Evolutionary conservation across 2,888 invertebrate genomes (phyloP), one percentile per base, ranked within the genome.

Genomic region (Dryococelus australis): DNA sequence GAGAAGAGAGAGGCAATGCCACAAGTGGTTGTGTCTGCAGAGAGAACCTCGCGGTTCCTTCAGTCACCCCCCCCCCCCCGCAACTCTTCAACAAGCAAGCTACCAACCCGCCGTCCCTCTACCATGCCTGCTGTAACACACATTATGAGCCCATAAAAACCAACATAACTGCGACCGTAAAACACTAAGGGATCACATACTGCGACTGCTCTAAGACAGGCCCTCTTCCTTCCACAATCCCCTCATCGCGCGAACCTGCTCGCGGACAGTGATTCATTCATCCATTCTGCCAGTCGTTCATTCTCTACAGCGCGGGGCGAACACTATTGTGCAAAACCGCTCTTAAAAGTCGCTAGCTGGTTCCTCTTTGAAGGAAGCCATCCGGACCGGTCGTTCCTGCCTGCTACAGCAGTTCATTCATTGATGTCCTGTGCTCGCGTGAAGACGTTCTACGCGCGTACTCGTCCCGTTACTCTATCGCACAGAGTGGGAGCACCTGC

Each of bases 121-220:
- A 0, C 65, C 65, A 24, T 28, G 83, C 28, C 83, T 83, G 28
- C 35, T 83, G 83, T n/a, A 28, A 83, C 83, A 83, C 83, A 83
- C 43, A 83, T 83, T 83, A 83, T 83, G 83, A 83, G 83, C 35
- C 43, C 83, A 83, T 83, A 83, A 83, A 65, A 83, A 83, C 83
- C 83, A 83, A 83, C 83, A 83, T 83, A 83, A 83, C 83, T 83
- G 43, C 83, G 83, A 83, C 83, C 83, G 43, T 83, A 83, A 83
- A 83, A 83, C 83, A 83, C 83, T 83, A 83, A 83, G 83, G 83
- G 43, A 83, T 83, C 83, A 83, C 28, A 83, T 43, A 83, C 35
- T 65, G 65, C 65, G 65, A 65, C 65, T 65, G 65, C 65, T 65
- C 65, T 3, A 65, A 65, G 65, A 65, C 65, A 65, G 65, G 24